phyloP scores from a whole-genome alignment of 2,113 vertebrate genomes.

The Chloropsis hardwickii region DNA sequence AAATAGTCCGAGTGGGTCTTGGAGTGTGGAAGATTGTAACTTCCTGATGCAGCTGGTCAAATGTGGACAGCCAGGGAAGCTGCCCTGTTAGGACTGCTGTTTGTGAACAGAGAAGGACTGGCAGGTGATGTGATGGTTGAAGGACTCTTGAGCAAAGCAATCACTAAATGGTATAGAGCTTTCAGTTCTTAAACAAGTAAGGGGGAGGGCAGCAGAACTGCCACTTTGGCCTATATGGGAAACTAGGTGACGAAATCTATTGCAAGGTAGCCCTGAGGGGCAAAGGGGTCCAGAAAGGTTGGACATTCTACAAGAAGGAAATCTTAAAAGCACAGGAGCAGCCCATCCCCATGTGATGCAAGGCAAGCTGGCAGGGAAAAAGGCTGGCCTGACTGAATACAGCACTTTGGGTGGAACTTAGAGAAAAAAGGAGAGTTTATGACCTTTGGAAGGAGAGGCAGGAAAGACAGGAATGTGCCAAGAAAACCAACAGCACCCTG shows the following conservation, averaged over 20 bases:
- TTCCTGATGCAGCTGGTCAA: neutral
- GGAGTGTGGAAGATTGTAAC: neutral
- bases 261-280: neutral
- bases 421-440: neutral
- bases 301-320: neutral
- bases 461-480: neutral
- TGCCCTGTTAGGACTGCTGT: neutral
- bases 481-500: neutral
- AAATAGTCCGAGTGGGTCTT: neutral
- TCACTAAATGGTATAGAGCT: fast-evolving
- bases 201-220: neutral
- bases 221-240: neutral
- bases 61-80: neutral
- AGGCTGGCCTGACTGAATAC: neutral
- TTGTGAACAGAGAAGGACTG: neutral
- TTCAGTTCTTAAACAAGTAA: neutral
- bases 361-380: neutral
- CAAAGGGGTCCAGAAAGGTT: neutral
- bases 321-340: neutral
- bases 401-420: neutral
- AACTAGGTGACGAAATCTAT: neutral
- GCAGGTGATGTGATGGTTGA: neutral
- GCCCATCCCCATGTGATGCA: neutral
- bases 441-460: neutral
- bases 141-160: neutral